Conservation (phyloP, 2,113 vertebrate genomes). For the Perca fluviatilis region DNA sequence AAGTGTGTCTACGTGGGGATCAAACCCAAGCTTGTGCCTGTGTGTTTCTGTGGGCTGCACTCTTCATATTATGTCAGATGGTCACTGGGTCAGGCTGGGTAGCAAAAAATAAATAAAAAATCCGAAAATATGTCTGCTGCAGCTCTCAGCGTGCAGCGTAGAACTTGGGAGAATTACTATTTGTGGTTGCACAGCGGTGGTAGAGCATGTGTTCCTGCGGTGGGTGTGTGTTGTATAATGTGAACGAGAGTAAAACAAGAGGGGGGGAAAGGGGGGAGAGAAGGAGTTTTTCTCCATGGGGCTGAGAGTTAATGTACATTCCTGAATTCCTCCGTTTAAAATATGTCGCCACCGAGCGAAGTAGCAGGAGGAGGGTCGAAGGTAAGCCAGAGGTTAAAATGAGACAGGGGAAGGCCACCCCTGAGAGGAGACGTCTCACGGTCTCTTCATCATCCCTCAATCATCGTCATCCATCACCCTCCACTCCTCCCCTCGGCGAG, state of each 20-base stretch:
- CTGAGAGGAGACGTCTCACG: slow-evolving; percentile 43
- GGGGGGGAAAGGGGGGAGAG: background rate
- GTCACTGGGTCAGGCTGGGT: slow-evolving; percentile 24
- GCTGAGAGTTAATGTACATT: slow-evolving; percentile 31
- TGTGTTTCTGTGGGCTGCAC: slow-evolving; percentile 9
- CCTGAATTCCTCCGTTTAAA: slow-evolving; percentile 51
- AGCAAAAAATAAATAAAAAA: background rate
- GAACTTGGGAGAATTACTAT: background rate
- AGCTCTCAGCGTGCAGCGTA: background rate
- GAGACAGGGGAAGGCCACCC: slow-evolving; percentile 55
- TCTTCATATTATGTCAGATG: slow-evolving; percentile 2
- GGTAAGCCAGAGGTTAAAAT: slow-evolving; percentile 60
- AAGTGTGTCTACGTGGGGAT: background rate
- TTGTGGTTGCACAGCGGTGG: slow-evolving; percentile 37
- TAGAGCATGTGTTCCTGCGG: slow-evolving; percentile 48
- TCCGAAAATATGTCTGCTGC: slow-evolving; percentile 21
- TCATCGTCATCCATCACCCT: slow-evolving; percentile 48
- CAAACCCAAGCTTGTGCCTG: background rate
- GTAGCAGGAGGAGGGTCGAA: slow-evolving; percentile 21
- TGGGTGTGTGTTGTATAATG: slow-evolving; percentile 37
- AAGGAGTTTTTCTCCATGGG: background rate
- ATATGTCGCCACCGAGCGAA: slow-evolving; percentile 21
- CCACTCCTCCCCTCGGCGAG: background rate
- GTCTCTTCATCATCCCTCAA: slow-evolving; percentile 52
- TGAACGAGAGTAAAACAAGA: slow-evolving; percentile 21